A percentile compares a stretch with the other conserved stretches of the same genome.
Conservation (phyloP, 2,888 invertebrate genomes). For the Coelopa pilipes region DNA sequence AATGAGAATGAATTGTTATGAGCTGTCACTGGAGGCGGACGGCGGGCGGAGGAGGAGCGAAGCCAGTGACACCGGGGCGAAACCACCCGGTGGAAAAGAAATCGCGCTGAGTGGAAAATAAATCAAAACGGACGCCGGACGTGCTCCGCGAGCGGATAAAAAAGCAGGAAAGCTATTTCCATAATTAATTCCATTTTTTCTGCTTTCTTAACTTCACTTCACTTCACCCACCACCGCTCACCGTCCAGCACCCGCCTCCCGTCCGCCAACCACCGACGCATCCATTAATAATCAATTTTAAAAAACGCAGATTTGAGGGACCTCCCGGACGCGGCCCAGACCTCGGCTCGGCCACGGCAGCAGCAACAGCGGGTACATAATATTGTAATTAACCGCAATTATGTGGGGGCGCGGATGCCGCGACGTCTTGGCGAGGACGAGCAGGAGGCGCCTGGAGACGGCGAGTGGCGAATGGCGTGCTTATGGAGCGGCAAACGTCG, state of each 20-base stretch:
- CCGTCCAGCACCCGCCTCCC: neutral
- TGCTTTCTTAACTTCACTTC: constrained; percentile 47
- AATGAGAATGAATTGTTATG: constrained; percentile 64
- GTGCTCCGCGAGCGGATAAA: constrained; percentile 37
- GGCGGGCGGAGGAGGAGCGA: constrained; percentile 6
- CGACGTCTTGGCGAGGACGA: constrained; percentile 29
- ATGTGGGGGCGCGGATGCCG: constrained; percentile 53
- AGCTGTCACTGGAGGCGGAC: constrained; percentile 39
- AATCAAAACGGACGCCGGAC: constrained; percentile 42
- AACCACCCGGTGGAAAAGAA: constrained; percentile 4
- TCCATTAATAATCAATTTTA: constrained; percentile 47
- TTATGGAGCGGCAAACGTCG: constrained; percentile 60
- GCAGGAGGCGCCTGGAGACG: constrained; percentile 49
- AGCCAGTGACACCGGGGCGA: constrained; percentile 21
- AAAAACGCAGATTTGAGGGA: constrained; percentile 13
- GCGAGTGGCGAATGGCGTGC: constrained; percentile 57
- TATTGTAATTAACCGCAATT: constrained; percentile 60
- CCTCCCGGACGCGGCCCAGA: neutral
- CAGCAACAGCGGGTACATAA: constrained; percentile 28
- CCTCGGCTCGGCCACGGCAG: neutral
- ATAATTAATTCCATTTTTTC: constrained; percentile 62
- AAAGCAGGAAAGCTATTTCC: constrained; percentile 60
- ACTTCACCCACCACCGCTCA: constrained; percentile 35
- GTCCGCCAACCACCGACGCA: constrained; percentile 12
- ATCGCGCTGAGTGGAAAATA: constrained; percentile 37